These are phyloP conservation scores for Tiliqua scincoides DNA, from an alignment of 2,113 vertebrate genomes.

Conservation along the genomic window DNA sequence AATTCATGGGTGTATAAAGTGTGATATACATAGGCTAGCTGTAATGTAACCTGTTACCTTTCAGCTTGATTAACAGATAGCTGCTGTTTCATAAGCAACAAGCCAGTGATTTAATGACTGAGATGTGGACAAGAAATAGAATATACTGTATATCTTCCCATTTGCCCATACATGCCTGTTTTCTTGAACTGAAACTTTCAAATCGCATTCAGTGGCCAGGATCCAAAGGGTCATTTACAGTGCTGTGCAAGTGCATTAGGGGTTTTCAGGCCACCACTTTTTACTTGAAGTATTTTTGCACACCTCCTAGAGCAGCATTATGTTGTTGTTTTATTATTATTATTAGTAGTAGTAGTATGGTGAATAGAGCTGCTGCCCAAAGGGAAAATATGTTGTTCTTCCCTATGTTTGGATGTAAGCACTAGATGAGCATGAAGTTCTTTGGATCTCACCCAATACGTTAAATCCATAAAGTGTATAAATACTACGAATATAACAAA, in stretches of 20 bases:
- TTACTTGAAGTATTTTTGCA: neutral
- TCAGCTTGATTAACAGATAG: neutral
- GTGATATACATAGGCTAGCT: neutral
- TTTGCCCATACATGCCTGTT: slow-evolving; percentile 43
- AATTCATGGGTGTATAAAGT: slow-evolving; percentile 18
- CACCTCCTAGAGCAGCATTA: no score
- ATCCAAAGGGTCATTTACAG: neutral
- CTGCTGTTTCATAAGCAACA: neutral
- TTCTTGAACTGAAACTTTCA: slow-evolving; percentile 21
- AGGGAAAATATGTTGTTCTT: neutral
- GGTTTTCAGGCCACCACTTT: no score
- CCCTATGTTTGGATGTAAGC: neutral
- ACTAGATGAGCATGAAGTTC: neutral
- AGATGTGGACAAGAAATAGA: slow-evolving; percentile 48
- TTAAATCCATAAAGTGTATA: neutral
- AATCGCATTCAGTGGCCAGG: slow-evolving; percentile 38
- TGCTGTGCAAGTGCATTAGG: neutral
- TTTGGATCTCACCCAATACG: neutral
- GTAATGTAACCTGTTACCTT: neutral
- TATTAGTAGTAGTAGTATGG: no score
- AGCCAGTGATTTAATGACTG: slow-evolving; percentile 38
- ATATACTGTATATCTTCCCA: slow-evolving; percentile 49
- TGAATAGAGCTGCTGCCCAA: neutral
- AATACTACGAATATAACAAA: neutral
- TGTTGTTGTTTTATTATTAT: no score